Evolutionary conservation across 2,888 invertebrate genomes (phyloP).

Genomic region (Hoplodrina blanda): DNA sequence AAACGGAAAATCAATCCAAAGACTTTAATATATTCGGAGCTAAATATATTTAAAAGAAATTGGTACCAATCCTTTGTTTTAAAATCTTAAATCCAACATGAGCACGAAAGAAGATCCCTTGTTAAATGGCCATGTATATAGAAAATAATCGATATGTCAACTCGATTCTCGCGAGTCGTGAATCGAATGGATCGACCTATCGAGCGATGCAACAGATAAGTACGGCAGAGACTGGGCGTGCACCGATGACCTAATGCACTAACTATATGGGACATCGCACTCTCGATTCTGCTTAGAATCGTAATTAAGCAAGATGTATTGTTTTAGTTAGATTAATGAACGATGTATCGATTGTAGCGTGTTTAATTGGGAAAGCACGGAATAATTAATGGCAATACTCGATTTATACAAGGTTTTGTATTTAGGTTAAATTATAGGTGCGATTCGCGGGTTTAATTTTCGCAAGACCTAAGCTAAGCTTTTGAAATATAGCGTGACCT

Average conservation of each 20-base stretch:
- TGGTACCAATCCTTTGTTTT: neutral
- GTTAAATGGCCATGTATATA: slow-evolving; percentile 51
- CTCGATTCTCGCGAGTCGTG: slow-evolving; percentile 73
- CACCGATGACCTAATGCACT: slow-evolving; percentile 84
- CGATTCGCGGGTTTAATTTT: slow-evolving; percentile 18
- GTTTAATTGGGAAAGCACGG: slow-evolving; percentile 68
- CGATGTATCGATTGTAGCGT: slow-evolving; percentile 62
- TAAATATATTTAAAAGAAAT: too few species aligned
- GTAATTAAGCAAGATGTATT: slow-evolving; percentile 83
- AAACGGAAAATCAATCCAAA: too few species aligned
- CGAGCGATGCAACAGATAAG: slow-evolving; percentile 73
- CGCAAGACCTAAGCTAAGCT: neutral
- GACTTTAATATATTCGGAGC: too few species aligned
- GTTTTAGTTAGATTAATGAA: slow-evolving; percentile 71
- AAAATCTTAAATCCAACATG: neutral
- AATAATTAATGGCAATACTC: slow-evolving; percentile 57
- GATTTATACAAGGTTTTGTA: slow-evolving; percentile 51
- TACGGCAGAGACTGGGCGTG: slow-evolving; percentile 65
- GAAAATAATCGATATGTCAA: slow-evolving; percentile 72
- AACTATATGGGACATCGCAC: slow-evolving; percentile 86
- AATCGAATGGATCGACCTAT: slow-evolving; percentile 77
- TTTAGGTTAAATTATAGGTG: slow-evolving; percentile 36
- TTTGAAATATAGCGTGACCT: neutral
- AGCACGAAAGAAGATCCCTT: slow-evolving; percentile 31
- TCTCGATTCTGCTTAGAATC: slow-evolving; percentile 77